Conservation (phyloP, 2,888 invertebrate species). For the Eucriotettix oculatus region DNA sequence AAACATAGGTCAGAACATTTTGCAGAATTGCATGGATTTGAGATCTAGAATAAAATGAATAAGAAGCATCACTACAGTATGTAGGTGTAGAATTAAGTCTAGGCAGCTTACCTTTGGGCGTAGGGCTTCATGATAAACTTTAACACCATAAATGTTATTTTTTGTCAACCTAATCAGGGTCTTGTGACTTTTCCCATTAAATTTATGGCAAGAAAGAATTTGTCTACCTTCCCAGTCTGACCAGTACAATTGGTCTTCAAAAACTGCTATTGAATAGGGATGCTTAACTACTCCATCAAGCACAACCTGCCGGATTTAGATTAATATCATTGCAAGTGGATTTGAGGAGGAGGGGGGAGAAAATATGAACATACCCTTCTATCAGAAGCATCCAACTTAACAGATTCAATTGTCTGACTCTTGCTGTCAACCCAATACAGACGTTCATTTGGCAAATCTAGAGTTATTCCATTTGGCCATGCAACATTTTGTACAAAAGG, state of each 20-base stretch:
- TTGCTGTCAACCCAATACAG: conserved; percentile 83
- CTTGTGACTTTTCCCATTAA: conserved; percentile 45
- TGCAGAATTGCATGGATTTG: conserved; percentile 43
- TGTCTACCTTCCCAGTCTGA: conserved; percentile 69
- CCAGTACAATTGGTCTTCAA: conserved; percentile 80
- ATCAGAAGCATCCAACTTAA: conserved; percentile 44
- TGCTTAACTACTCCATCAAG: conserved; percentile 48
- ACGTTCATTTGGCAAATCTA: conserved; percentile 61
- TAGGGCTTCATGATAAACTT: conserved; percentile 55
- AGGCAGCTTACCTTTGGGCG: conserved; percentile 24
- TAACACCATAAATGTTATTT: conserved; percentile 40
- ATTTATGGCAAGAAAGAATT: conserved; percentile 61
- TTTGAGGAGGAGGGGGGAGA: not conserved
- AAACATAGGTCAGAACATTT: conserved; percentile 66
- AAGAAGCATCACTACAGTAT: not conserved
- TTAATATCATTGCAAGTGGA: not conserved
- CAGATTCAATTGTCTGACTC: conserved; percentile 44
- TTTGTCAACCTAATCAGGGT: conserved; percentile 34
- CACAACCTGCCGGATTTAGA: conserved; percentile 21
- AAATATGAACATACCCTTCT: conserved; percentile 33
- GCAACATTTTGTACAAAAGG: conserved; percentile 45
- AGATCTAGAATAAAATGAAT: not conserved
- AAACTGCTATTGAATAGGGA: conserved; percentile 71
- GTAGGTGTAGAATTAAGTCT: not conserved
- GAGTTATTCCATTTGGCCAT: conserved; percentile 74